phyloP scores from a whole-genome alignment of 2,797 vertebrate genomes.

The Carduelis carduelis region DNA sequence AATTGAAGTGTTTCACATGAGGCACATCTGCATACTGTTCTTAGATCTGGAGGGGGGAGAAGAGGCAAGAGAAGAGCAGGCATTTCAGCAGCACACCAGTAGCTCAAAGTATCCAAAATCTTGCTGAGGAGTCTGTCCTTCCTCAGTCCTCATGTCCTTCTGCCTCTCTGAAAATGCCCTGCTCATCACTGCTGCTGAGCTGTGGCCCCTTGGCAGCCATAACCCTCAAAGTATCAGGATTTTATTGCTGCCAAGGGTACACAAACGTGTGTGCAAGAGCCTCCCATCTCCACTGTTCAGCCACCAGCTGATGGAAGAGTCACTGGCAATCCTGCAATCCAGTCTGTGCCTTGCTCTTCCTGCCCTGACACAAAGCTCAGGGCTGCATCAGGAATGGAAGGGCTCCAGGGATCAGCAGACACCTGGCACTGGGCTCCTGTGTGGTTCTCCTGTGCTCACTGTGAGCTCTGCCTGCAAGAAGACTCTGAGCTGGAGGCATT shows the following conservation, averaged over 20 bases:
- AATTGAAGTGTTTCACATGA: background rate
- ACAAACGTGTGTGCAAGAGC: background rate
- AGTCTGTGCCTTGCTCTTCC: background rate
- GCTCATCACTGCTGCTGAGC: background rate
- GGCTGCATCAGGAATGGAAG: background rate
- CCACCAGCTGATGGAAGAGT: background rate
- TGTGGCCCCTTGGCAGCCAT: background rate
- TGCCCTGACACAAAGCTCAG: background rate
- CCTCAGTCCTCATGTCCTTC: background rate
- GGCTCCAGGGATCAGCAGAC: background rate
- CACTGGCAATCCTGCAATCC: background rate
- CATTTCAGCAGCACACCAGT: background rate
- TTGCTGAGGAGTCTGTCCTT: background rate
- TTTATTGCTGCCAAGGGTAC: background rate
- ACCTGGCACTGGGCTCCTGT: accelerated
- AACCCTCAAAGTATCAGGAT: background rate
- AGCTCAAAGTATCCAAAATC: background rate
- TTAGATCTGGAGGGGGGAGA: background rate
- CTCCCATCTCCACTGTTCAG: background rate
- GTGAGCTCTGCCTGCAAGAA: background rate
- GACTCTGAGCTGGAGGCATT: accelerated
- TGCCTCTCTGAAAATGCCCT: background rate
- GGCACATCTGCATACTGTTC: background rate
- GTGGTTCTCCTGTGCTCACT: background rate
- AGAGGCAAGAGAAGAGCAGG: background rate